A percentile compares a stretch with the other conserved stretches of the same genome.
phyloP scores from a whole-genome alignment of 2,113 vertebrate species.

The Paraplagusia blochii region DNA sequence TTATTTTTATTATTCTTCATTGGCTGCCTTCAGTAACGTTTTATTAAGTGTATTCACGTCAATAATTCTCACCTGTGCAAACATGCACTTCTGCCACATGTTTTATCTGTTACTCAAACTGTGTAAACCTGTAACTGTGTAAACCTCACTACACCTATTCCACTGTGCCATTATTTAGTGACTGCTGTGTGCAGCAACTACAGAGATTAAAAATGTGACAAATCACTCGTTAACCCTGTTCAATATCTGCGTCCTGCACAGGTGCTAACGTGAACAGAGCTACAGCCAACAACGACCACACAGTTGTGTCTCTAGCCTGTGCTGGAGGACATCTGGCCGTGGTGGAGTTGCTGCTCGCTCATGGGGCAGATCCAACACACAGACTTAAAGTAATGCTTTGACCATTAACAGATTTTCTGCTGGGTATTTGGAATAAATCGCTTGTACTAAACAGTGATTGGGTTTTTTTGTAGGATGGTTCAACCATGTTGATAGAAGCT shows the following conservation, averaged over 20 bases:
- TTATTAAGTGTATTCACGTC: too few species aligned
- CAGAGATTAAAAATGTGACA: too few species aligned
- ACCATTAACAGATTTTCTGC: neutral
- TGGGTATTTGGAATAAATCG: neutral
- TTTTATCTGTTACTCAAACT: too few species aligned
- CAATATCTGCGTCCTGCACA: constrained; percentile 51
- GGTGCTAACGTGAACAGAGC: constrained; percentile 98
- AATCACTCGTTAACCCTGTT: neutral
- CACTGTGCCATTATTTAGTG: too few species aligned
- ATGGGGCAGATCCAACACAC: constrained; percentile 97
- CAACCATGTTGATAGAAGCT: constrained; percentile 99
- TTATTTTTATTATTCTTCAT: too few species aligned
- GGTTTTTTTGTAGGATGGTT: constrained; percentile 84
- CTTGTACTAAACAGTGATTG: neutral
- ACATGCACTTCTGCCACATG: too few species aligned
- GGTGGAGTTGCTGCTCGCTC: constrained; percentile 94
- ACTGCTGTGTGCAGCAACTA: too few species aligned
- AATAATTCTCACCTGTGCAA: too few species aligned
- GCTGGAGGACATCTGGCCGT: constrained; percentile 96
- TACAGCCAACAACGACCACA: constrained; percentile 98
- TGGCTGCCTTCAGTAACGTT: neutral
- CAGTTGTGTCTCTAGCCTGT: constrained; percentile 97
- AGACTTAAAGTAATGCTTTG: constrained; percentile 88
- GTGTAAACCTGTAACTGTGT: too few species aligned
- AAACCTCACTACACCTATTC: too few species aligned